phyloP scores from a whole-genome alignment of 1,140 invertebrate species.

The Mya arenaria region DNA sequence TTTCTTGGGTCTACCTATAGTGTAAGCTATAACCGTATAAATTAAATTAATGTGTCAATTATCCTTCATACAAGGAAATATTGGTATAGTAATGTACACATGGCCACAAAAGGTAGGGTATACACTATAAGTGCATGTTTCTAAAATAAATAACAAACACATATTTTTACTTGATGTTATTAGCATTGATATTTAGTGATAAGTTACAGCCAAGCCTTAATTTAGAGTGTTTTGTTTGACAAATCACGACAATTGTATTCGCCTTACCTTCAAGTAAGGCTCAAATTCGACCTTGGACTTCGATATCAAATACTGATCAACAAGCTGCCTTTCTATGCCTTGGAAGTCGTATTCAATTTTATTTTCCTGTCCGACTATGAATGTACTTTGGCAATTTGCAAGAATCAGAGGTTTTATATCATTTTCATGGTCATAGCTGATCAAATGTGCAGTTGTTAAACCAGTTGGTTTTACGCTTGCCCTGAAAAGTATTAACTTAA shows the following conservation, averaged over 20 bases:
- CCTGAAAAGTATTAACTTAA: neutral
- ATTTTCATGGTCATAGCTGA: slow-evolving; percentile 63
- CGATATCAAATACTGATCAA: slow-evolving; percentile 62
- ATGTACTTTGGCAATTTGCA: slow-evolving; percentile 69
- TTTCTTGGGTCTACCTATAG: too few species aligned
- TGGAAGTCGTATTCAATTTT: slow-evolving; percentile 69
- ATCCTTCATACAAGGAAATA: too few species aligned
- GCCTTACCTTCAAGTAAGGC: slow-evolving; percentile 1
- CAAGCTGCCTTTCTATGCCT: slow-evolving; percentile 64
- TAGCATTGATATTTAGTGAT: neutral
- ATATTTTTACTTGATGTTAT: neutral
- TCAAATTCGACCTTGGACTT: slow-evolving; percentile 59
- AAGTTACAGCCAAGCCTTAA: neutral
- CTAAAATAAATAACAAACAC: neutral
- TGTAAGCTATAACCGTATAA: too few species aligned
- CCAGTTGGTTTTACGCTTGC: slow-evolving; percentile 10
- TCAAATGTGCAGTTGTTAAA: slow-evolving; percentile 58
- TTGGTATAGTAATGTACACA: too few species aligned
- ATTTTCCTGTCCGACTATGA: slow-evolving; percentile 64
- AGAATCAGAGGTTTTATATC: slow-evolving; percentile 68
- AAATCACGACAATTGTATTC: neutral
- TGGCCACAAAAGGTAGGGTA: too few species aligned
- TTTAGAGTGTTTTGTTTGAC: neutral
- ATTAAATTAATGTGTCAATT: too few species aligned
- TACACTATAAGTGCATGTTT: neutral